Conservation (phyloP, 2,113 vertebrate genomes). For the Seriola rivoliana region DNA sequence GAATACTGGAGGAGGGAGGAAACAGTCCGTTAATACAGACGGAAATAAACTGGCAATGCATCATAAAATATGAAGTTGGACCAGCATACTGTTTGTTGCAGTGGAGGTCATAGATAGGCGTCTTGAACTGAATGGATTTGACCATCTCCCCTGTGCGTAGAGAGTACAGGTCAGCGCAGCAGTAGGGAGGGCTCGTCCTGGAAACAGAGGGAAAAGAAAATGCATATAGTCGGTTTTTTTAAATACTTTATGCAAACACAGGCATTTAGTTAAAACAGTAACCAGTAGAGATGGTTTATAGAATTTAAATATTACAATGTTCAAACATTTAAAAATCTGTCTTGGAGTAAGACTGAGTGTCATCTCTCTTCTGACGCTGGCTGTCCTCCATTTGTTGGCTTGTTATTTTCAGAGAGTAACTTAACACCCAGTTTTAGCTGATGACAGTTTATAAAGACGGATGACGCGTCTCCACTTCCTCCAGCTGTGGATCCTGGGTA, state of each 20-base stretch:
- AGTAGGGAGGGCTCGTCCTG: constrained; percentile 95
- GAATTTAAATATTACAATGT: too few species aligned
- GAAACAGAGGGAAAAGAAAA: constrained; percentile 25
- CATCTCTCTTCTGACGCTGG: too few species aligned
- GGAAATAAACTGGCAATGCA: background rate
- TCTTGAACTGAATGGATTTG: constrained; percentile 99
- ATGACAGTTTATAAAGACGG: too few species aligned
- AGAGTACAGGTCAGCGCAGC: constrained; percentile 96
- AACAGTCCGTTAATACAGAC: background rate
- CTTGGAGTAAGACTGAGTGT: too few species aligned
- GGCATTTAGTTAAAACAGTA: too few species aligned
- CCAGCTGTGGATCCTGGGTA: too few species aligned
- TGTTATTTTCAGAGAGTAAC: too few species aligned
- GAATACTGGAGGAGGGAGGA: constrained; percentile 87
- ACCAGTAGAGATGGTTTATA: too few species aligned
- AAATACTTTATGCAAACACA: background rate
- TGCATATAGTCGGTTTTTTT: background rate
- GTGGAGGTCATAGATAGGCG: constrained; percentile 96
- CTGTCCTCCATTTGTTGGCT: too few species aligned
- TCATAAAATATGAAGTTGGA: background rate
- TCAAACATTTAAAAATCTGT: too few species aligned
- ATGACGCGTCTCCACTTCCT: too few species aligned
- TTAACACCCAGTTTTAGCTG: too few species aligned
- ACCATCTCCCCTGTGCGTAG: constrained; percentile 96
- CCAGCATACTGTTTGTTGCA: constrained; percentile 93